These are phyloP conservation scores for Pachyramphus minor DNA, from an alignment of 2,113 vertebrate genomes.

Conservation along the genomic window DNA sequence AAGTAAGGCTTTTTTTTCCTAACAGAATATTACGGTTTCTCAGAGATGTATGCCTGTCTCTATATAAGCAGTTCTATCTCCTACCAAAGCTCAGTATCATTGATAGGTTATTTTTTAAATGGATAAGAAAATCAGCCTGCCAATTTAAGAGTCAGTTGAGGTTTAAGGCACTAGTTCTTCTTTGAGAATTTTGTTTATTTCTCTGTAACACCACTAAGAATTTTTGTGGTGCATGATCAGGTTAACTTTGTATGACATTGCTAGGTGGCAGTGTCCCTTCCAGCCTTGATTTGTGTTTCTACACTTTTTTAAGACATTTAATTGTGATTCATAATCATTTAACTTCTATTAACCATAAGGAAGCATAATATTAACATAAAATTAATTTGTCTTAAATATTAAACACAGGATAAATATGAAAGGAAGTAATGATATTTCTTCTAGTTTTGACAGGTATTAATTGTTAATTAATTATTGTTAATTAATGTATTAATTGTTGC, in stretches of 20 bases:
- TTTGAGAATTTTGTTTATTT: background rate
- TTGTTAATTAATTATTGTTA: too few relatives aligned
- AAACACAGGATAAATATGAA: background rate
- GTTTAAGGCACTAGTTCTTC: background rate
- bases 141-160: background rate
- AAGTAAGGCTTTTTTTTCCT: background rate
- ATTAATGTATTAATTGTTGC: background rate
- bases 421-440: background rate
- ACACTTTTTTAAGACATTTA: background rate
- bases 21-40: background rate
- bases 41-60: background rate
- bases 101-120: background rate
- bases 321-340: background rate
- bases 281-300: background rate
- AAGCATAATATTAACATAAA: background rate
- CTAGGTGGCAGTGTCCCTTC: conserved; percentile 4
- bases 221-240: background rate
- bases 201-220: background rate
- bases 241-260: background rate
- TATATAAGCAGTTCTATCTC: background rate
- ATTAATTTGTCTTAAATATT: background rate
- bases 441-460: background rate
- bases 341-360: background rate
- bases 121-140: background rate
- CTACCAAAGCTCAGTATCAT: background rate